Base-by-base conservation (phyloP, 2,113 vertebrate species). In the Crotophaga sulcirostris region DNA sequence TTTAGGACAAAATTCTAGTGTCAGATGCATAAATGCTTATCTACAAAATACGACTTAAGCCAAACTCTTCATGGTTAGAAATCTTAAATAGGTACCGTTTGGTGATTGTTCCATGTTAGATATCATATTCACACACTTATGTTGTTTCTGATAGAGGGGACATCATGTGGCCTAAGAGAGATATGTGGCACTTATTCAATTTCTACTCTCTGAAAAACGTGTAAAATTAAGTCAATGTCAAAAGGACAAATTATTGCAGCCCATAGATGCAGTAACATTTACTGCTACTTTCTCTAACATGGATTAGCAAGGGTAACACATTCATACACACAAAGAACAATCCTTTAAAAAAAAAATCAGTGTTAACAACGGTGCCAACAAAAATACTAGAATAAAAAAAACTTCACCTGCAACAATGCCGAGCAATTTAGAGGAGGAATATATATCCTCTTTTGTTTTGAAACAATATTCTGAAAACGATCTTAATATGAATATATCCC, bases 191-290 rank as follows among this genome's bases (percentile, higher is more conserved):
- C 54, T 89, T 58, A 74, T 29, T 84, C 55, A 63, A 81, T 44
- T 85, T 84, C 64, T 75, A 13, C 26, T 84, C 44, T 66, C 68
- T 89, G 63, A 78, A 92, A 93, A 83, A 73, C 36, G 16, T 75
- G 51, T 54, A 93, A 96, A 94, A 94, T 85, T 69, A 85, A 75
- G 77, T 54, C 68, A 84, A 10, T 84, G 58, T 87, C 64, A 90
- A 79, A 70, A 86, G 47, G 44, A 68, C 24, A 95, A 84, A 86
- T 58, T 63, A 92, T 33, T 79, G 38, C 26, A 91, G 54, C 19
- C 13, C 63, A 4, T 28, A 56, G 51, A 55, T 36, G 44, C 49
- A 76, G 63, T 34, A 82, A 59, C 20, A 84, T 56, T 67, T 31
- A 66, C n/a, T 72, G 49, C 36, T 76, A 14, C 58, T 93, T 89